These are phyloP conservation scores for Allophyes oxyacanthae DNA, from an alignment of 2,888 invertebrate species.

Conservation along the genomic window DNA sequence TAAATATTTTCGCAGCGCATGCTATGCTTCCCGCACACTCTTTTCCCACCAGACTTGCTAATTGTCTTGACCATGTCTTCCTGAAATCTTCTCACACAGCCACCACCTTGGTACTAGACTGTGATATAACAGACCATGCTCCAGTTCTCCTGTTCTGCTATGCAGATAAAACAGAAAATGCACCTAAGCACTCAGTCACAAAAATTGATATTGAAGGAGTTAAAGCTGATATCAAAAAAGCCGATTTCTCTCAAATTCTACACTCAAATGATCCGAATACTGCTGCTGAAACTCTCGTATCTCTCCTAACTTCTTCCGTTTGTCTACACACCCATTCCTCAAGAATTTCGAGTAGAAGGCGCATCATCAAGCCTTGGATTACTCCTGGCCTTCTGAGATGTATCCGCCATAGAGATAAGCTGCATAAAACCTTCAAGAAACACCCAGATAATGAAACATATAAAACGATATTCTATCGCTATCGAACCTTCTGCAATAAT, in stretches of 20 bases:
- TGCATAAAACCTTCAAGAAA: not conserved
- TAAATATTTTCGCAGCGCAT: constrained; percentile 1
- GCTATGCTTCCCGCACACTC: constrained; percentile 6
- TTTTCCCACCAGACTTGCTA: not conserved
- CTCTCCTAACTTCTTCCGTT: not conserved
- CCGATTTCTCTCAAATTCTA: not conserved
- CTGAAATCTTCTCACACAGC: not conserved
- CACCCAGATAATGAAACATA: constrained; percentile 1
- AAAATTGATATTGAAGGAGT: constrained; percentile 1
- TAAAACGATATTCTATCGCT: not conserved
- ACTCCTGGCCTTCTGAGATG: too few relatives aligned
- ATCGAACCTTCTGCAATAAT: constrained; percentile 4
- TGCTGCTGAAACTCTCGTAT: not conserved
- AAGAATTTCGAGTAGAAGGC: not conserved
- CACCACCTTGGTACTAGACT: not conserved
- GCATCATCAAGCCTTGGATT: too few relatives aligned
- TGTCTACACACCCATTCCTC: not conserved
- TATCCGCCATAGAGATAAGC: not conserved
- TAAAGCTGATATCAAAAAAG: not conserved
- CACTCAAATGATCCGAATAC: not conserved
- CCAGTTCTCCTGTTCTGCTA: constrained; percentile 1
- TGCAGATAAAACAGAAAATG: not conserved
- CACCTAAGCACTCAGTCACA: too few relatives aligned
- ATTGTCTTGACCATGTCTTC: constrained; percentile 1
- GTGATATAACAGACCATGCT: not conserved